Conservation (phyloP, 2,888 invertebrate genomes). For the Auanema freiburgensis region DNA sequence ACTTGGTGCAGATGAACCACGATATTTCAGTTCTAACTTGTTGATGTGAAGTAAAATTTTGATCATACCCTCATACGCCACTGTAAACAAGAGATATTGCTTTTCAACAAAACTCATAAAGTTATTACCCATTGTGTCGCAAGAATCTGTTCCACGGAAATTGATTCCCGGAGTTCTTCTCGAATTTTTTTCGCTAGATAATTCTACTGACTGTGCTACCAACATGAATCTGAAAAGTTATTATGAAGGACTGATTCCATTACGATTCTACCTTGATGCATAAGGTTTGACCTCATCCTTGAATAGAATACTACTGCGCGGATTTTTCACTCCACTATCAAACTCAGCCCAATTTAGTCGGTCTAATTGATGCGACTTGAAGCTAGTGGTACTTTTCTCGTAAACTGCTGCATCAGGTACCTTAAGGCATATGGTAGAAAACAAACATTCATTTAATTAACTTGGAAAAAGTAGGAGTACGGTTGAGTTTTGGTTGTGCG, state of each 20-base stretch:
- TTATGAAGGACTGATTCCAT: neutral
- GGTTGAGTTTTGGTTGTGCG: too few relatives aligned
- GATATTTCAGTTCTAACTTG: neutral
- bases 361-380: constrained; percentile 59
- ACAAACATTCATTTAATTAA: too few relatives aligned
- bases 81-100: neutral
- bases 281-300: constrained; percentile 57
- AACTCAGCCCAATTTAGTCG: constrained; percentile 58
- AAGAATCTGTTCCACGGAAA: constrained; percentile 5
- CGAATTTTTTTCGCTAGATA: constrained; percentile 5
- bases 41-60: constrained; percentile 13
- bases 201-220: constrained; percentile 12
- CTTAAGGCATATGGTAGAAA: constrained; percentile 19
- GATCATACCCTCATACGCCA: constrained; percentile 9
- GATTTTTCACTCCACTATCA: constrained; percentile 45
- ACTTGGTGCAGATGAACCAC: neutral
- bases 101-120: neutral
- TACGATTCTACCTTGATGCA: constrained; percentile 32
- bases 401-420: constrained; percentile 56
- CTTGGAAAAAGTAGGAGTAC: too few relatives aligned
- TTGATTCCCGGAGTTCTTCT: neutral
- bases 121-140: neutral
- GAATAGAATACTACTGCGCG: constrained; percentile 39
- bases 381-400: constrained; percentile 51
- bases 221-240: constrained; percentile 23